Conservation (phyloP, 2,113 vertebrate genomes). For the Petaurus breviceps region DNA sequence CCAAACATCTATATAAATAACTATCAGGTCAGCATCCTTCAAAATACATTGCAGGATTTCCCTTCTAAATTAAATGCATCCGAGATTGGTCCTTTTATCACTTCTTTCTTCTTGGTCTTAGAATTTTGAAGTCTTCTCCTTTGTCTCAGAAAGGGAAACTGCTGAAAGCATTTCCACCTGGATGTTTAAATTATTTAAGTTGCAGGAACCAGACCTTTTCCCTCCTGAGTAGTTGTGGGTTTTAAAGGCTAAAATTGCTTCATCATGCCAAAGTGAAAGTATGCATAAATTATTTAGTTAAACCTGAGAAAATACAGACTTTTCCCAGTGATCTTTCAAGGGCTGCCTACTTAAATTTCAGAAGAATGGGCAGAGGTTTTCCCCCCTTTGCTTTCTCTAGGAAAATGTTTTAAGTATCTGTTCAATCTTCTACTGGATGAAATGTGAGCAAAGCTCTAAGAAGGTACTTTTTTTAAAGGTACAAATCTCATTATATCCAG, state of each 20-base stretch:
- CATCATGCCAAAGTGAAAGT: conserved; percentile 96
- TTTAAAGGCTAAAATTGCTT: conserved; percentile 97
- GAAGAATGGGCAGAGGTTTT: conserved; percentile 81
- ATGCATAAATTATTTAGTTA: conserved; percentile 98
- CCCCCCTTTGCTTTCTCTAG: conserved; percentile 77
- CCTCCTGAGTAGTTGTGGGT: conserved; percentile 91
- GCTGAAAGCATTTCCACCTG: conserved; percentile 93
- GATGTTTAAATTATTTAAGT: conserved; percentile 96
- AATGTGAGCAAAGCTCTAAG: conserved; percentile 80
- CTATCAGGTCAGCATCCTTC: conserved; percentile 72
- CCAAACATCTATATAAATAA: not conserved
- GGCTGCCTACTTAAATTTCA: conserved; percentile 90
- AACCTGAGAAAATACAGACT: conserved; percentile 93
- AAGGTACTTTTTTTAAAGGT: conserved; percentile 41
- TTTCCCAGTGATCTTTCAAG: conserved; percentile 90
- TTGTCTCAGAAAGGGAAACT: conserved; percentile 87
- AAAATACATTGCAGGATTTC: conserved; percentile 75
- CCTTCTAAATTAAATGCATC: conserved; percentile 74
- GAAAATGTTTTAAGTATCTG: conserved; percentile 83
- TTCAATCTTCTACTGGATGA: conserved; percentile 76
- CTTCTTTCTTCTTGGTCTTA: conserved; percentile 78
- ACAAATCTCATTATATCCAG: conserved; percentile 35
- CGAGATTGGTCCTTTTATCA: conserved; percentile 72
- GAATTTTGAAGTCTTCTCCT: conserved; percentile 84
- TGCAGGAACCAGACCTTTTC: conserved; percentile 92